phyloP scores from a whole-genome alignment of 2,113 vertebrate species.

The Oryzias javanicus region DNA sequence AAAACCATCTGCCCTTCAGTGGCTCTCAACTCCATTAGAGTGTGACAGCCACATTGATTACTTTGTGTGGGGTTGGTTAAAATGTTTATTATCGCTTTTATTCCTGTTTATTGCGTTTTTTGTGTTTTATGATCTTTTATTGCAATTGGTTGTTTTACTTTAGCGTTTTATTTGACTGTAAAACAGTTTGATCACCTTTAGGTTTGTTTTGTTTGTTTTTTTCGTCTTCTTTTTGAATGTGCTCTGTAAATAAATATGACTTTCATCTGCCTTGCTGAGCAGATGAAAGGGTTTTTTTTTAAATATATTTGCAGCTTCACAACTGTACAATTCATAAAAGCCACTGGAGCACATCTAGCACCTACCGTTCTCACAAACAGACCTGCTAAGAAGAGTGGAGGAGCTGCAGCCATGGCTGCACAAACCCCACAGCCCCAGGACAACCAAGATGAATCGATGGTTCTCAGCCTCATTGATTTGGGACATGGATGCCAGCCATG shows the following conservation, averaged over 20 bases:
- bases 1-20: too few relatives aligned
- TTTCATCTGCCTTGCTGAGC: neutral
- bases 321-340: neutral
- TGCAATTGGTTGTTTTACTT: neutral
- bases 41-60: neutral
- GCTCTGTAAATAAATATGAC: neutral
- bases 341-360: neutral
- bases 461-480: constrained; percentile 52
- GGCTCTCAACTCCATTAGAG: too few relatives aligned
- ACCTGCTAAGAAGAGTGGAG: constrained; percentile 7
- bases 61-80: neutral
- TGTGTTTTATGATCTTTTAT: neutral
- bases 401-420: constrained; percentile 16
- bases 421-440: constrained; percentile 23
- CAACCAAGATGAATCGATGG: constrained; percentile 61
- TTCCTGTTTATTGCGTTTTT: neutral
- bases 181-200: neutral
- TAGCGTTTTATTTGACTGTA: neutral
- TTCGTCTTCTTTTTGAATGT: neutral
- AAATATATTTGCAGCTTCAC: neutral
- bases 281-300: neutral
- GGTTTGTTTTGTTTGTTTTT: neutral
- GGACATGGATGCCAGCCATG: constrained; percentile 47
- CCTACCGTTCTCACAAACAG: constrained; percentile 3
- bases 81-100: neutral